These are phyloP conservation scores for Mesoclemmys tuberculata DNA, from an alignment of 2,113 vertebrate species.

Conservation along the genomic window DNA sequence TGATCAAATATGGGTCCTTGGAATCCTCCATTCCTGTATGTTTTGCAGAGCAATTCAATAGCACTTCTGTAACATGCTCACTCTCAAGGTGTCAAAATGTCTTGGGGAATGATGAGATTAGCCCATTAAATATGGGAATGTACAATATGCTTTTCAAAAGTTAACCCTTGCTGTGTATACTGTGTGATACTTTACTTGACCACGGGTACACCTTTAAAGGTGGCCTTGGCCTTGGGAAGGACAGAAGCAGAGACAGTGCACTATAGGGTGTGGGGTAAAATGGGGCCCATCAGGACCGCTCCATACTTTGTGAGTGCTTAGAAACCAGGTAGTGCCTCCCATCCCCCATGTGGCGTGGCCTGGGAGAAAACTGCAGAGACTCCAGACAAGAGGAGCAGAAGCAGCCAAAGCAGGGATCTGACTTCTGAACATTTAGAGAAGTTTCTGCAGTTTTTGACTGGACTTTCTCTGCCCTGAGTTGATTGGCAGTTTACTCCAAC, in stretches of 20 bases:
- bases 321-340: neutral
- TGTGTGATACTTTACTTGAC: neutral
- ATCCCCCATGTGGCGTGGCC: neutral
- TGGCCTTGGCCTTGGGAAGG: neutral
- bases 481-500: neutral
- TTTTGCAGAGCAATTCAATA: neutral
- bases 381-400: neutral
- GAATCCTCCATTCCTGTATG: neutral
- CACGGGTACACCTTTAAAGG: neutral
- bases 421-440: neutral
- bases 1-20: neutral
- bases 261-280: neutral
- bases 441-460: neutral
- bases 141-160: neutral
- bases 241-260: neutral
- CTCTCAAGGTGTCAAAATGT: neutral
- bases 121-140: neutral
- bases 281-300: neutral
- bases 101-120: fast-evolving
- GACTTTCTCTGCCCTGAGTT: neutral
- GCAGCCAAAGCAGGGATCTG: neutral
- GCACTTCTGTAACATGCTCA: fast-evolving
- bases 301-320: neutral
- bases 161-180: neutral
- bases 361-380: neutral